Evolutionary conservation across 1,140 invertebrate genomes (phyloP).

Genomic region (Trichonephila clavipes): DNA sequence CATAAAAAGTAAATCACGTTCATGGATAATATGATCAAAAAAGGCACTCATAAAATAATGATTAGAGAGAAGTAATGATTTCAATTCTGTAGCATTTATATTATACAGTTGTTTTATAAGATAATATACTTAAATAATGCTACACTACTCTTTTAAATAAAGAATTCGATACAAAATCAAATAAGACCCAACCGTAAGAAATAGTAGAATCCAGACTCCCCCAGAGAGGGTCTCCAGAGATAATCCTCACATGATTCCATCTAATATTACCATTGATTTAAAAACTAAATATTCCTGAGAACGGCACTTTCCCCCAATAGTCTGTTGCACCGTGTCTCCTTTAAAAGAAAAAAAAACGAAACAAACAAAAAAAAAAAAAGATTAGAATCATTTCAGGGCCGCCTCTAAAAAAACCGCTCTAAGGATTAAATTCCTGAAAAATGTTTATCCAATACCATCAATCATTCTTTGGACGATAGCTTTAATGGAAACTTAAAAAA

Average conservation of each 20-base stretch:
- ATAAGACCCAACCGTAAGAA: not conserved
- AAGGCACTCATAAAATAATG: too few species aligned
- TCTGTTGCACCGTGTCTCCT: not conserved
- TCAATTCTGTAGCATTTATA: too few species aligned
- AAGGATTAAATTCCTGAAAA: conserved; percentile 35
- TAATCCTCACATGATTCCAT: too few species aligned
- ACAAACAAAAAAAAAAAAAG: not conserved
- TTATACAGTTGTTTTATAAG: too few species aligned
- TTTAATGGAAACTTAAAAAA: conserved; percentile 4
- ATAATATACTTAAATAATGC: too few species aligned
- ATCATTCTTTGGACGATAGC: conserved; percentile 14
- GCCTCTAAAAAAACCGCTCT: conserved; percentile 16
- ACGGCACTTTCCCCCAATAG: not conserved
- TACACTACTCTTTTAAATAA: not conserved
- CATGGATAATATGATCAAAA: too few species aligned
- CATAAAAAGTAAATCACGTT: too few species aligned
- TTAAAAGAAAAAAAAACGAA: not conserved
- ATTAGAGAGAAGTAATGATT: too few species aligned
- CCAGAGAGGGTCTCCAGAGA: not conserved
- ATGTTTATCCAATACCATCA: conserved; percentile 5
- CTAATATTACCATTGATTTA: not conserved
- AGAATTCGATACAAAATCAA: not conserved
- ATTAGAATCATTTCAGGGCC: conserved; percentile 11
- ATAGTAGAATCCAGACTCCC: not conserved
- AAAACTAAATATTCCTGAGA: not conserved